Evolutionary conservation across 2,113 vertebrate species (phyloP).

Genomic region (Mus pahari): DNA sequence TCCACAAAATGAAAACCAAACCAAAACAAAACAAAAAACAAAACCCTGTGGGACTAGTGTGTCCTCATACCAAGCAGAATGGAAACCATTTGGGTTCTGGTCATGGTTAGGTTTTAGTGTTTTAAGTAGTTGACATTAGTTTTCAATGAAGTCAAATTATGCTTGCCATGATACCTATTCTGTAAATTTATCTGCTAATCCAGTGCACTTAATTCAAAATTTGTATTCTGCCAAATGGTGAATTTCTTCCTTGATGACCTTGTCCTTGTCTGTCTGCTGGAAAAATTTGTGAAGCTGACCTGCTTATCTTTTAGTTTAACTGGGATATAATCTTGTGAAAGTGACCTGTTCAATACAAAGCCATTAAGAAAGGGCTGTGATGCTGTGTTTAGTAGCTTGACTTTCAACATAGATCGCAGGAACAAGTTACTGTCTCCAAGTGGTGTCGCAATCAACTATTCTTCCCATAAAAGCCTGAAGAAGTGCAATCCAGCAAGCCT

Average conservation of each 20-base stretch:
- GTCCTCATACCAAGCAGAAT: not conserved
- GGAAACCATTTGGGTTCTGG: not conserved
- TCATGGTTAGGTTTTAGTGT: not conserved
- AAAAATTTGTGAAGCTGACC: conserved; percentile 18
- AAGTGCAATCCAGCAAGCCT: conserved; percentile 46
- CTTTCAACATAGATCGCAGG: not conserved
- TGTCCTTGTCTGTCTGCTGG: not conserved
- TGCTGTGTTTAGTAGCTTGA: not conserved
- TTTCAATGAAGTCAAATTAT: not conserved
- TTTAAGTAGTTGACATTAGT: conserved; percentile 23
- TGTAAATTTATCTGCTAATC: not conserved
- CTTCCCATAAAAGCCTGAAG: conserved; percentile 45
- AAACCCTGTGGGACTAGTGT: not conserved
- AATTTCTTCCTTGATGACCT: not conserved
- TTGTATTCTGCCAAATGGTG: not conserved
- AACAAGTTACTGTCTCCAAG: conserved; percentile 63
- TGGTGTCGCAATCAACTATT: conserved; percentile 51
- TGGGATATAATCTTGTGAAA: not conserved
- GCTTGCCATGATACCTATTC: not conserved
- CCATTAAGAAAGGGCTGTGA: not conserved
- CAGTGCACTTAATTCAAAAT: not conserved
- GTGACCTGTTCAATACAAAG: conserved; percentile 21
- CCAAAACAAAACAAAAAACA: not conserved
- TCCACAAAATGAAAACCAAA: not conserved
- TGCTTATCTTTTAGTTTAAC: conserved; percentile 26